These are phyloP conservation scores for Drosophila arawakana DNA, from an alignment of 1,140 invertebrate genomes.

Conservation along the genomic window DNA sequence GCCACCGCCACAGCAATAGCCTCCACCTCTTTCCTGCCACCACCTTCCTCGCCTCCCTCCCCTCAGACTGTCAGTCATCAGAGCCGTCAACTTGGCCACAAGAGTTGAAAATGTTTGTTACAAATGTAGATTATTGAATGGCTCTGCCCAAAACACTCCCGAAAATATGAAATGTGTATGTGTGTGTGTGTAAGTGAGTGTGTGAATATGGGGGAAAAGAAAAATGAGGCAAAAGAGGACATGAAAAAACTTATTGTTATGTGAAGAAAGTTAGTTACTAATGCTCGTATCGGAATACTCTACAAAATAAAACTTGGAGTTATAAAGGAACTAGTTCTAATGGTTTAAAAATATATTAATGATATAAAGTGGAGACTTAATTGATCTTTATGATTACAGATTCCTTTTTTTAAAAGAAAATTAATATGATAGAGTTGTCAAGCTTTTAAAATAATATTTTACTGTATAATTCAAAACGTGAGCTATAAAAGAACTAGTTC, in stretches of 20 bases:
- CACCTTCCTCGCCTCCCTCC: not conserved
- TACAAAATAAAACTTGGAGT: not conserved
- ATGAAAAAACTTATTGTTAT: constrained; percentile 9
- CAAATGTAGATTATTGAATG: constrained; percentile 51
- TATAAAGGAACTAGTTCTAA: not conserved
- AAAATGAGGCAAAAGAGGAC: not conserved
- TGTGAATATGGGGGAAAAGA: not conserved
- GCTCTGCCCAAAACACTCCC: constrained; percentile 25
- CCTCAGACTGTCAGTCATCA: constrained; percentile 33
- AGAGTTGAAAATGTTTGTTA: constrained; percentile 65
- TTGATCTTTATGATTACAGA: too few relatives aligned
- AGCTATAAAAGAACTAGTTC: too few relatives aligned
- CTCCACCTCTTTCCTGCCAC: too few relatives aligned
- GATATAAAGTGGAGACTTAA: not conserved
- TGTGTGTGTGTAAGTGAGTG: constrained; percentile 1
- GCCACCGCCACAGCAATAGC: constrained; percentile 11
- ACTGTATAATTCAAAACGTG: too few relatives aligned
- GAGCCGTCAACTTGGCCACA: constrained; percentile 41
- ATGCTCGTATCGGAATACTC: constrained; percentile 1
- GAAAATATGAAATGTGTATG: constrained; percentile 31
- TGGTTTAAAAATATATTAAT: not conserved
- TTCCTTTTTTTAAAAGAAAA: too few relatives aligned
- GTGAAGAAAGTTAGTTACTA: not conserved
- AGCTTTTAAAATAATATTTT: too few relatives aligned
- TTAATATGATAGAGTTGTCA: too few relatives aligned